phyloP scores from a whole-genome alignment of 1,140 invertebrate species.

The Drosophila sturtevanti region DNA sequence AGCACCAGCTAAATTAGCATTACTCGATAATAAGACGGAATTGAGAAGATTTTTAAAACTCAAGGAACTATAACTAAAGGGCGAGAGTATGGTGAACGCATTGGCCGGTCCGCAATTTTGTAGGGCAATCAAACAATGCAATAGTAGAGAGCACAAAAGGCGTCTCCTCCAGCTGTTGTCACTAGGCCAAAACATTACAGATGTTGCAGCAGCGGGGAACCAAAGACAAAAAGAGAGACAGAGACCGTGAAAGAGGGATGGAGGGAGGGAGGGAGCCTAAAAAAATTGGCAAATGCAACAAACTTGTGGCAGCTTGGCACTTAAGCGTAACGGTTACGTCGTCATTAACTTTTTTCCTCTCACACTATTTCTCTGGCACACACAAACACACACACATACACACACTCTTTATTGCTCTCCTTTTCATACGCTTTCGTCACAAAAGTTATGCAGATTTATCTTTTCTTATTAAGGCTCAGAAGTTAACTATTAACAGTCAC shows the following conservation, averaged over 20 bases:
- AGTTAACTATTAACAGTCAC: not conserved
- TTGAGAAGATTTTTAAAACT: conserved; percentile 80
- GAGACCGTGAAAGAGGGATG: conserved; percentile 11
- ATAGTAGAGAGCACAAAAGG: conserved; percentile 51
- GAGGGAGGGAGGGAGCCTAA: conserved; percentile 24
- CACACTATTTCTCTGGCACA: conserved; percentile 28
- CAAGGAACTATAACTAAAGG: conserved; percentile 77
- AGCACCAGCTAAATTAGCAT: conserved; percentile 73
- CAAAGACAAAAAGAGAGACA: not conserved
- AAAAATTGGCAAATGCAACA: conserved; percentile 73
- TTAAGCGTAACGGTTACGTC: conserved; percentile 76
- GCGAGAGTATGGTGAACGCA: conserved; percentile 77
- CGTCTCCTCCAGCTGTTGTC: conserved; percentile 40
- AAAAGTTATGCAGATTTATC: not conserved
- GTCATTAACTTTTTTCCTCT: conserved; percentile 35
- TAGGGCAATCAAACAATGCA: conserved; percentile 62
- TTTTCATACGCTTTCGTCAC: not conserved
- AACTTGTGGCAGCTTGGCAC: conserved; percentile 49
- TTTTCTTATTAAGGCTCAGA: not conserved
- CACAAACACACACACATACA: conserved; percentile 35
- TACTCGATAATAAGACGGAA: conserved; percentile 75
- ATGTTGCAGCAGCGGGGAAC: not conserved
- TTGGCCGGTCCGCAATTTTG: conserved; percentile 60
- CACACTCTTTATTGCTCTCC: conserved; percentile 23
- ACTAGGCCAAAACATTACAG: conserved; percentile 37